Evolutionary conservation across 2,797 vertebrate genomes (phyloP).

Genomic region (Sebastes kiyomatsui): DNA sequence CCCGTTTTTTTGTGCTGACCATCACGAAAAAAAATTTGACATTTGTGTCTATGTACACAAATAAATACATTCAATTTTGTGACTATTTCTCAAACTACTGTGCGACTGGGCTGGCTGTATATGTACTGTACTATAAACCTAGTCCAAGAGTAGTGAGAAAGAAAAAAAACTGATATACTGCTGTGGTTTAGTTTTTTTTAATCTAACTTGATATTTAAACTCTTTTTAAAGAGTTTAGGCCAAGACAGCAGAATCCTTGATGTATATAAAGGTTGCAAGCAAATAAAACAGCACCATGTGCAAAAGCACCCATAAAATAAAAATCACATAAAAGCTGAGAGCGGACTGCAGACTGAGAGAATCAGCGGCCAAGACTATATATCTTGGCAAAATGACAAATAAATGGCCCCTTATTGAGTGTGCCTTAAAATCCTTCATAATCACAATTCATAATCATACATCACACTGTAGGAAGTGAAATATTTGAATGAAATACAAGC

Average conservation of each 20-base stretch:
- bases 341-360: neutral
- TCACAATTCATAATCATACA: constrained; percentile 28
- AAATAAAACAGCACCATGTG: constrained; percentile 5
- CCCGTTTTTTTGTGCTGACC: too few relatives aligned
- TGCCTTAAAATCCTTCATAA: constrained; percentile 30
- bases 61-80: too few relatives aligned
- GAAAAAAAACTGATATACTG: rapidly evolving
- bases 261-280: neutral
- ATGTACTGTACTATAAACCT: neutral
- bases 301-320: constrained; percentile 19
- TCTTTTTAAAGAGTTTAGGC: neutral
- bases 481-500: constrained; percentile 25
- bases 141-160: neutral
- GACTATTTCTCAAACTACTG: too few relatives aligned
- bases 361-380: neutral
- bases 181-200: too few relatives aligned
- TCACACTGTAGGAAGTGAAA: constrained; percentile 8
- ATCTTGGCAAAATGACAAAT: constrained; percentile 35
- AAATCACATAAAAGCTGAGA: constrained; percentile 7
- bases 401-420: neutral
- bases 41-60: too few relatives aligned
- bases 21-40: too few relatives aligned
- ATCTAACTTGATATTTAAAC: neutral
- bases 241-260: neutral
- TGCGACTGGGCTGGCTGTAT: neutral